Conservation (phyloP, 2,797 vertebrate genomes). For the Falco concolor region DNA sequence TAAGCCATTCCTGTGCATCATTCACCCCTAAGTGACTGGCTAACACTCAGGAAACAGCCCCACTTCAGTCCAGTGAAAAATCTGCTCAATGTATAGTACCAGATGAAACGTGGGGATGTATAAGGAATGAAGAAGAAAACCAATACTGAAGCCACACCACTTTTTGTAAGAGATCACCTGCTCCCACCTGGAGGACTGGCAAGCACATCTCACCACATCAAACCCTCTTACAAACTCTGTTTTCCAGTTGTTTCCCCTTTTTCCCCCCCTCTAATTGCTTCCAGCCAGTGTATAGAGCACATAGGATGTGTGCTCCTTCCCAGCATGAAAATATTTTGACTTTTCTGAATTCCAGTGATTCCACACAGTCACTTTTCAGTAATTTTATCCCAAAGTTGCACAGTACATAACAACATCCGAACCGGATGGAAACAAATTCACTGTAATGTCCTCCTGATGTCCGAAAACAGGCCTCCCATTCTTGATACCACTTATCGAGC, state of each 20-base stretch:
- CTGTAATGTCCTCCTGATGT: background rate
- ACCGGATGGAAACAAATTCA: background rate
- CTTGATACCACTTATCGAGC: background rate
- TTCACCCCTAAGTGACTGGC: background rate
- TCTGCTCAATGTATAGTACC: background rate
- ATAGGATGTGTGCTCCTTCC: background rate
- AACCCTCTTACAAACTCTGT: background rate
- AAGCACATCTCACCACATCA: background rate
- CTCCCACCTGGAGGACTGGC: background rate
- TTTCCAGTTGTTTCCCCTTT: background rate
- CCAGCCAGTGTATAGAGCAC: background rate
- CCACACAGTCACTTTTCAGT: background rate
- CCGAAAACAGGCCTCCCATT: background rate
- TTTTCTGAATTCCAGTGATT: background rate
- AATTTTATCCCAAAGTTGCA: background rate
- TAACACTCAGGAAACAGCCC: background rate
- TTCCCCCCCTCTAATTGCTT: background rate
- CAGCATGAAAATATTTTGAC: background rate
- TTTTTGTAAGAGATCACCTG: background rate
- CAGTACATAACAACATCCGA: background rate
- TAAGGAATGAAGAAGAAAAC: background rate
- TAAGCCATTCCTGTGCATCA: rapidly evolving
- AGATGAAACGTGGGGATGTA: background rate
- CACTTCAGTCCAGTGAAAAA: background rate
- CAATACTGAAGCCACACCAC: background rate